phyloP scores from a whole-genome alignment of 2,797 vertebrate genomes.

The Ctenosaura bakeri region DNA sequence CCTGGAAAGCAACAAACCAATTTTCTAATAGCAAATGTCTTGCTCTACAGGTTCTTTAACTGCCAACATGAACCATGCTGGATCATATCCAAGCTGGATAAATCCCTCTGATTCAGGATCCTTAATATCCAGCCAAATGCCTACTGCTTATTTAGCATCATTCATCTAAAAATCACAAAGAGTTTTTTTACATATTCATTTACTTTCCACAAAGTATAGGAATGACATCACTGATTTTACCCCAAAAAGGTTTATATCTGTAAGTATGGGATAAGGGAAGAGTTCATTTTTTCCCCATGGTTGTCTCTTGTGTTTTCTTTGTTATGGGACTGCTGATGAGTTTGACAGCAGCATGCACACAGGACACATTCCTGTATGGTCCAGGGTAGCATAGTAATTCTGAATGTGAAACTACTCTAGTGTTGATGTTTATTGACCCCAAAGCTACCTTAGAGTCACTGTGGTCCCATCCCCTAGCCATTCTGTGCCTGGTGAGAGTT shows the following conservation, averaged over 20 bases:
- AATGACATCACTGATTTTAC: background rate
- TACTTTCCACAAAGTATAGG: background rate
- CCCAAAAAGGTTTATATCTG: background rate
- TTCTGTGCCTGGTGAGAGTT: too few relatives aligned
- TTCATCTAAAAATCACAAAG: slow-evolving; percentile 6
- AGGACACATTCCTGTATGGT: too few relatives aligned
- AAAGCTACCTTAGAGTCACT: too few relatives aligned
- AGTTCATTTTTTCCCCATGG: background rate
- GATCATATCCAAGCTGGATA: background rate
- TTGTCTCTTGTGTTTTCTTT: background rate
- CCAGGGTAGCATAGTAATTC: too few relatives aligned
- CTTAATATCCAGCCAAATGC: background rate
- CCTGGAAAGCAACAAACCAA: background rate
- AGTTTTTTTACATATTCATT: background rate
- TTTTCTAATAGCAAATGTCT: background rate
- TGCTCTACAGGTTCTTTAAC: background rate
- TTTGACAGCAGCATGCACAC: background rate
- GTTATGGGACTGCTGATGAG: background rate
- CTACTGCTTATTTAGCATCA: background rate
- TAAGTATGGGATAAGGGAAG: background rate
- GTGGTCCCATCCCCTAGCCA: too few relatives aligned
- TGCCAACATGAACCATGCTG: background rate
- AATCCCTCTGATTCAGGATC: background rate
- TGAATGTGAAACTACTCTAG: too few relatives aligned
- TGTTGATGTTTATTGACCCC: too few relatives aligned